Percentiles rank a stretch among this genome's conserved stretches.
phyloP scores from a whole-genome alignment of 2,797 vertebrate species.

The Sarcoramphus papa region DNA sequence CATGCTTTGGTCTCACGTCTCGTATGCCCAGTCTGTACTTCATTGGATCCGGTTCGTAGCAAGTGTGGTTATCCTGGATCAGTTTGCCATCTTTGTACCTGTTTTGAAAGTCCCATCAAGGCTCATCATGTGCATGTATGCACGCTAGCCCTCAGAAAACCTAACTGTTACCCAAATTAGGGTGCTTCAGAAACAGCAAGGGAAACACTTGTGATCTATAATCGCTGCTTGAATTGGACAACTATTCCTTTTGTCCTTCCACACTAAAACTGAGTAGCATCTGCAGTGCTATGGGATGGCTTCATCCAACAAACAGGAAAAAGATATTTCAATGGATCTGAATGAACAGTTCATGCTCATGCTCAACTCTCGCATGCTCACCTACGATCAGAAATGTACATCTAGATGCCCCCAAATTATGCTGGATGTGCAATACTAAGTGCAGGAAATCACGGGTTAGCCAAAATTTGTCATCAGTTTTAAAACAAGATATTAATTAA shows the following conservation, averaged over 20 bases:
- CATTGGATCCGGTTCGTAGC: slow-evolving; percentile 70
- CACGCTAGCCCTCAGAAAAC: neutral
- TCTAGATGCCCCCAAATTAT: neutral
- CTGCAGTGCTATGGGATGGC: neutral
- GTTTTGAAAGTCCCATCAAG: neutral
- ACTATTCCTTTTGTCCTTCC: neutral
- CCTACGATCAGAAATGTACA: neutral
- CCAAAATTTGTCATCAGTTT: neutral
- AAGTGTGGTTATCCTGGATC: slow-evolving; percentile 78
- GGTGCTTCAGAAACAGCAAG: neutral
- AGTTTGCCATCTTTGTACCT: slow-evolving; percentile 86
- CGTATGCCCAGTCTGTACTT: slow-evolving; percentile 75
- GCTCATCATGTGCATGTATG: neutral
- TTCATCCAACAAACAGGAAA: neutral
- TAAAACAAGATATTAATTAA: neutral
- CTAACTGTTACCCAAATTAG: neutral
- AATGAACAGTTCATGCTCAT: neutral
- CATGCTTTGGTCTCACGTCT: slow-evolving; percentile 76
- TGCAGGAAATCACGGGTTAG: neutral
- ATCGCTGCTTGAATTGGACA: neutral
- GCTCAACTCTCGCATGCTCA: neutral
- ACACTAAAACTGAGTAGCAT: neutral
- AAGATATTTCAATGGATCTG: neutral
- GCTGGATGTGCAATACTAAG: neutral
- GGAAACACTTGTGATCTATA: neutral